phyloP scores from a whole-genome alignment of 2,797 vertebrate species.

The Peromyscus nudipes region DNA sequence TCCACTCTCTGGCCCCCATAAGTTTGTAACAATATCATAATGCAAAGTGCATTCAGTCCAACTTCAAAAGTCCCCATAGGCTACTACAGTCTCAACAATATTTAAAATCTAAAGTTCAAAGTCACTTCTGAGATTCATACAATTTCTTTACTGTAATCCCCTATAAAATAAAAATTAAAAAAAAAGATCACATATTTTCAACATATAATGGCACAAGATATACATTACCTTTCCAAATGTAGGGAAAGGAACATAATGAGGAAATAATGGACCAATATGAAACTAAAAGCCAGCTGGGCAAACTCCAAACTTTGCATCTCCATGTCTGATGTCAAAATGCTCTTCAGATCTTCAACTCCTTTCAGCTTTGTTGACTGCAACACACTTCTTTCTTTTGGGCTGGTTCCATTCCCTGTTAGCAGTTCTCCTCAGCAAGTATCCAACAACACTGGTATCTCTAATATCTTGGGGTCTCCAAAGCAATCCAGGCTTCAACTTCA shows the following conservation, averaged over 20 bases:
- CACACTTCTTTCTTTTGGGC: no score
- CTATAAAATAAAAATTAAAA: neutral
- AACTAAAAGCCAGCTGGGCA: neutral
- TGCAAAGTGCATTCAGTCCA: neutral
- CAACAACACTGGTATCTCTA: neutral
- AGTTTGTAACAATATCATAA: neutral
- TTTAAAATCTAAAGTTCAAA: neutral
- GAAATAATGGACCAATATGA: neutral
- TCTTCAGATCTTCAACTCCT: neutral
- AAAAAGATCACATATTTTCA: neutral
- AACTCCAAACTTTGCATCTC: neutral
- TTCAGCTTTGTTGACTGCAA: neutral
- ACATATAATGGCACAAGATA: neutral
- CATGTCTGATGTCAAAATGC: neutral
- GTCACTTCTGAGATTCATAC: neutral
- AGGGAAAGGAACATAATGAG: no score
- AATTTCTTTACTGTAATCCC: neutral
- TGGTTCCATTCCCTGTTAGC: neutral
- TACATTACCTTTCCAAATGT: no score
- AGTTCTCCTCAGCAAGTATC: neutral
- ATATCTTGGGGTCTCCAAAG: neutral
- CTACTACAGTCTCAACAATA: neutral
- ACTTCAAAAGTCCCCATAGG: neutral
- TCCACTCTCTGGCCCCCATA: neutral
- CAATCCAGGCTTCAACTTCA: neutral